These are phyloP conservation scores for Drosophila grimshawi DNA, from an alignment of 1,140 invertebrate genomes.

Conservation along the genomic window DNA sequence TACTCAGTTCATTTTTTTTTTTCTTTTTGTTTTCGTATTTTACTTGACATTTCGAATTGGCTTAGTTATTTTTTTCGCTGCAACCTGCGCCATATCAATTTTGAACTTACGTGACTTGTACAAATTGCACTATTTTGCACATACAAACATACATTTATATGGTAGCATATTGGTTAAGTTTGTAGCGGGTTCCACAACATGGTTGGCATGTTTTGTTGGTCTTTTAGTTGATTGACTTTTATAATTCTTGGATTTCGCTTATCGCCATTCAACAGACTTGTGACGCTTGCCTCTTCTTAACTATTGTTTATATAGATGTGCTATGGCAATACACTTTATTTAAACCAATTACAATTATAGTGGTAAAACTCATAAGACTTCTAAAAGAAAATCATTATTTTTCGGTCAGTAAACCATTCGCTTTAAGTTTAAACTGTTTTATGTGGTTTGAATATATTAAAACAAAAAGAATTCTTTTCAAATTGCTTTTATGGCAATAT, in stretches of 20 bases:
- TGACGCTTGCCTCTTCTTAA: not conserved
- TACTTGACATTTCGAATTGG: constrained; percentile 38
- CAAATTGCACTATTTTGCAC: constrained; percentile 64
- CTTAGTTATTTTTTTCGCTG: constrained; percentile 24
- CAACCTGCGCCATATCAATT: constrained; percentile 62
- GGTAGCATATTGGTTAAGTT: constrained; percentile 10
- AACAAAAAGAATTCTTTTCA: too few species aligned
- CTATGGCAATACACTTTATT: too few species aligned
- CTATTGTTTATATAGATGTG: not conserved
- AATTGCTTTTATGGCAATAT: too few species aligned
- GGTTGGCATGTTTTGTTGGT: constrained; percentile 14
- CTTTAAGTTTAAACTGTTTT: too few species aligned
- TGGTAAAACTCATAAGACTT: too few species aligned
- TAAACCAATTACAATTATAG: too few species aligned
- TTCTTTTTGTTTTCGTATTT: not conserved
- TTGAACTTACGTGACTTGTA: constrained; percentile 74
- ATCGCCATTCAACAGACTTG: constrained; percentile 19
- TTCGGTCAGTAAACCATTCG: too few species aligned
- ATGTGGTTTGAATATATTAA: too few species aligned
- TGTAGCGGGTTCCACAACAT: constrained; percentile 18
- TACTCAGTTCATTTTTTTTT: not conserved
- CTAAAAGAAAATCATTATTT: too few species aligned
- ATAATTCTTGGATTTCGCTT: constrained; percentile 42
- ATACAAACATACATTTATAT: constrained; percentile 32
- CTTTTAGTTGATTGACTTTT: not conserved